Evolutionary conservation across 92 coral and sea anemone genomes (phyloP).

Genomic region (Palythoa caribaeorum): DNA sequence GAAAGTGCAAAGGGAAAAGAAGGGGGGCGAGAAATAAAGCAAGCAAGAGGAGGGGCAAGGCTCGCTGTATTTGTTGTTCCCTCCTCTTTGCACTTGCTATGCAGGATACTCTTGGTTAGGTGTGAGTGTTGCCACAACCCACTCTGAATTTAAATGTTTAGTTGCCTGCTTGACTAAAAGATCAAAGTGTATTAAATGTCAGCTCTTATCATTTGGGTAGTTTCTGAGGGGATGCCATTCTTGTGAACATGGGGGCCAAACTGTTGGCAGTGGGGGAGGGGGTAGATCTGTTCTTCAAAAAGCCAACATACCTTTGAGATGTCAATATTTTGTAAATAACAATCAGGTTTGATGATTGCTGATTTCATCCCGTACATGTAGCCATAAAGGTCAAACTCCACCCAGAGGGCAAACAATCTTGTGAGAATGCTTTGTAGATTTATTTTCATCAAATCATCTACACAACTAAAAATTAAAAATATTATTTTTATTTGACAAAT

Average conservation of each 20-base stretch:
- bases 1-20: conserved; percentile 4
- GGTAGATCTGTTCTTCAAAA: not conserved
- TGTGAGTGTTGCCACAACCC: conserved; percentile 6
- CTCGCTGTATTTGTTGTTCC: conserved; percentile 4
- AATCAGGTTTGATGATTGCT: conserved; percentile 3
- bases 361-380: conserved; percentile 8
- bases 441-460: conserved; percentile 7
- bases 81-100: conserved; percentile 4
- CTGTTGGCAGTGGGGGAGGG: conserved; percentile 8
- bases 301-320: not conserved
- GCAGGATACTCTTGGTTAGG: conserved; percentile 1
- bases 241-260: conserved; percentile 1
- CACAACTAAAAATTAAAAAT: not conserved
- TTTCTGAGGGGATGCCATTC: conserved; percentile 1
- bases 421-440: conserved; percentile 11
- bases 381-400: conserved; percentile 12
- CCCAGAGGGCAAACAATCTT: conserved; percentile 13
- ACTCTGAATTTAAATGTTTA: not conserved
- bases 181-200: conserved; percentile 1
- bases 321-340: conserved; percentile 8
- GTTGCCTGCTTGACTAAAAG: not conserved
- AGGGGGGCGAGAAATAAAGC: conserved; percentile 1
- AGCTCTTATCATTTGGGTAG: not conserved
- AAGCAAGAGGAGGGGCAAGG: conserved; percentile 6
- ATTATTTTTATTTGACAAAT: not conserved